These are phyloP conservation scores for Watsonalla binaria DNA, from an alignment of 2,888 invertebrate genomes.

Conservation along the genomic window DNA sequence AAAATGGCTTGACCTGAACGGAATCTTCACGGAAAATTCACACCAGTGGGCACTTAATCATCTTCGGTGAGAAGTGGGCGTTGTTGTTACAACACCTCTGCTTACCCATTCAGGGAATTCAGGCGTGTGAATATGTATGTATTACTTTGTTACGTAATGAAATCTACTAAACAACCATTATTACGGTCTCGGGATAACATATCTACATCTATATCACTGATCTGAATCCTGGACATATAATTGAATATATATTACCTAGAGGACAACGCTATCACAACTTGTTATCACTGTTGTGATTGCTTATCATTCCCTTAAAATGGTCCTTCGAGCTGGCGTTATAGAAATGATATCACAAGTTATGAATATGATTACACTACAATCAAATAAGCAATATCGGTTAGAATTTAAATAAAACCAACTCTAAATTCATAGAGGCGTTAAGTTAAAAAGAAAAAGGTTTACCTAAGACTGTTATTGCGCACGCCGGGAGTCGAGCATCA, in stretches of 20 bases:
- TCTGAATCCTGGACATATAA: background rate
- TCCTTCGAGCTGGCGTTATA: slow-evolving; percentile 1
- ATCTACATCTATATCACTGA: background rate
- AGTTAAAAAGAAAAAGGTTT: slow-evolving; percentile 13
- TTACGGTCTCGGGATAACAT: background rate
- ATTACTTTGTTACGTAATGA: background rate
- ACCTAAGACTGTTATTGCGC: slow-evolving; percentile 11
- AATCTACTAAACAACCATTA: background rate
- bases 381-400: slow-evolving; percentile 21
- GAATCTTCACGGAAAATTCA: too few relatives aligned
- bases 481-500: slow-evolving; percentile 13
- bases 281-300: background rate
- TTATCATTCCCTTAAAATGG: background rate
- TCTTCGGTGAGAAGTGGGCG: too few relatives aligned
- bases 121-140: too few relatives aligned
- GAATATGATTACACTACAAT: slow-evolving; percentile 16
- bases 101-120: too few relatives aligned
- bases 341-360: slow-evolving; percentile 6
- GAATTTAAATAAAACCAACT: slow-evolving; percentile 39
- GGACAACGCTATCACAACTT: background rate
- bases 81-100: too few relatives aligned
- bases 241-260: background rate
- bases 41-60: too few relatives aligned
- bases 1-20: too few relatives aligned
- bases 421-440: slow-evolving; percentile 30